Conservation (phyloP, 2,113 vertebrate species). For the Thalassoma bifasciatum region DNA sequence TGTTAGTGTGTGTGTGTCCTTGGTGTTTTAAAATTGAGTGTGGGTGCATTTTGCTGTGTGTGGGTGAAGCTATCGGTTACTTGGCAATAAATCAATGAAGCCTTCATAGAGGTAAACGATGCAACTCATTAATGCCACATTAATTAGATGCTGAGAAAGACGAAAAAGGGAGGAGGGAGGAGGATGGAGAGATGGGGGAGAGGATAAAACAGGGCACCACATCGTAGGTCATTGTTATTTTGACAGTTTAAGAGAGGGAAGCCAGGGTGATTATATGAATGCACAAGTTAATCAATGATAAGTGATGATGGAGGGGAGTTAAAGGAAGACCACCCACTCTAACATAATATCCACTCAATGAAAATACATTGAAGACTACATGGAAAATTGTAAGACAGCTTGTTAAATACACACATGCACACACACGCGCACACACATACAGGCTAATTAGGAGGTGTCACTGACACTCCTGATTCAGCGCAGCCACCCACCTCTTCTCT, state of each 20-base stretch:
- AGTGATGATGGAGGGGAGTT: slow-evolving; percentile 48
- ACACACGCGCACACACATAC: slow-evolving; percentile 8
- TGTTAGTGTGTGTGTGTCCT: not conserved
- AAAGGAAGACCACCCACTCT: slow-evolving; percentile 13
- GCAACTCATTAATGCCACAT: slow-evolving; percentile 69
- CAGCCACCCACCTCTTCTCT: slow-evolving; percentile 27
- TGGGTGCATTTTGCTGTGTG: slow-evolving; percentile 17
- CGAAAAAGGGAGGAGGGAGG: not conserved
- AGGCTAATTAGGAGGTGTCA: slow-evolving; percentile 39
- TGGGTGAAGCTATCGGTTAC: slow-evolving; percentile 44
- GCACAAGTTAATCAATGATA: slow-evolving; percentile 57
- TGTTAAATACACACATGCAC: not conserved
- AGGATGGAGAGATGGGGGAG: slow-evolving; percentile 5
- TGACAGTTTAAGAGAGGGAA: slow-evolving; percentile 19
- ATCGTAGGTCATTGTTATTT: slow-evolving; percentile 42
- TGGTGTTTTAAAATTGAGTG: slow-evolving; percentile 4
- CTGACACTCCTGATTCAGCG: slow-evolving; percentile 55
- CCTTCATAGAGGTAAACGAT: slow-evolving; percentile 65
- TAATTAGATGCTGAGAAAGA: slow-evolving; percentile 52
- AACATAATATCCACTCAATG: slow-evolving; percentile 21
- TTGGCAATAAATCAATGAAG: slow-evolving; percentile 68
- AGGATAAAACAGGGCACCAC: slow-evolving; percentile 28
- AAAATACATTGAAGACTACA: slow-evolving; percentile 11
- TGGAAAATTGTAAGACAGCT: not conserved
- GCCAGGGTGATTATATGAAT: slow-evolving; percentile 43